A percentile compares a stretch with the other conserved stretches of the same genome.
phyloP scores from a whole-genome alignment of 2,888 invertebrate genomes.

The Aporophyla nigra region DNA sequence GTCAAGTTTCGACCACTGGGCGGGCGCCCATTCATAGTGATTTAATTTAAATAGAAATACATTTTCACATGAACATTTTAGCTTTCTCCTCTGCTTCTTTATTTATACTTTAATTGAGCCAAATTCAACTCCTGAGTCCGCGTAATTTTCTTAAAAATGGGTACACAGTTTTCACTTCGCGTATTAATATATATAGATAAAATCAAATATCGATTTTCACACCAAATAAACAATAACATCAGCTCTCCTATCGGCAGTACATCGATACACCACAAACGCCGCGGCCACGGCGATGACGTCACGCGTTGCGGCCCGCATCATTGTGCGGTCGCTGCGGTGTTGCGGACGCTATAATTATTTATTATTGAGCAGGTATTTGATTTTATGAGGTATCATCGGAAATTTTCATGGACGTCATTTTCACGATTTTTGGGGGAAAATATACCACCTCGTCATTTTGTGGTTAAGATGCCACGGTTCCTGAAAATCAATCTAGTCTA shows the following conservation, averaged over 20 bases:
- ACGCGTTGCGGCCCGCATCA: conserved; percentile 29
- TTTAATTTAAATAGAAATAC: no score
- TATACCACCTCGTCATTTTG: neutral
- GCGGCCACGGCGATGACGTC: conserved; percentile 31
- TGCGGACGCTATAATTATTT: conserved; percentile 40
- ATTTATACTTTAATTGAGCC: no score
- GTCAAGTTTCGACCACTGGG: no score
- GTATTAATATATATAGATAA: no score
- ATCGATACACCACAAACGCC: conserved; percentile 1
- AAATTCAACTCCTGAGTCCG: no score
- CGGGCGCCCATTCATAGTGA: no score
- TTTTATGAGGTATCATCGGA: conserved; percentile 27
- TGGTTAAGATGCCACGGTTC: neutral
- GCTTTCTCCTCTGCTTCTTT: no score
- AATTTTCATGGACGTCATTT: neutral
- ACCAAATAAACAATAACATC: conserved; percentile 1
- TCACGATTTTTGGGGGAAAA: neutral
- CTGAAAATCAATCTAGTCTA: neutral
- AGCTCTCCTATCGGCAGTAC: neutral
- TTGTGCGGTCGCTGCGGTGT: conserved; percentile 36
- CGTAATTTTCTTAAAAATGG: no score
- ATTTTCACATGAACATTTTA: no score
- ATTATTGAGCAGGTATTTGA: conserved; percentile 30
- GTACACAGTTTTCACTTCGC: no score
- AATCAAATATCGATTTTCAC: neutral